Base-by-base conservation (phyloP, 2,113 vertebrate genomes). In the Platysteira castanea region DNA sequence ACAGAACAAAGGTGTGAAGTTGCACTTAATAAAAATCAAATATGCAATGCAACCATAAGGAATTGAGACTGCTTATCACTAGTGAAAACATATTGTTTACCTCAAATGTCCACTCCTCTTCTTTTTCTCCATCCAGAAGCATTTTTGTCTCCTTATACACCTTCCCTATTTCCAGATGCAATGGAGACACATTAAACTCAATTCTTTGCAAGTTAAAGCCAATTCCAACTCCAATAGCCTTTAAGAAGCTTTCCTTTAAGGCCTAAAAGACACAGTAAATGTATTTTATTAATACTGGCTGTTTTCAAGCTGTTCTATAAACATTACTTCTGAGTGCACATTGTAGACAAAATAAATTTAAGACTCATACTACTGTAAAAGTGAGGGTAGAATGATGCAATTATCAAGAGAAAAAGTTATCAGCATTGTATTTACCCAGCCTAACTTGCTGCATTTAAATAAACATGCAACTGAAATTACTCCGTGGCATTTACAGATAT, bases 211-310 rank as follows among this genome's bases (percentile, higher is more conserved):
- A 98, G 89, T 99, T 98, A 96, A 99, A 99, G 87, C 98, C 98
- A 84, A 99, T 97, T 84, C 99, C 99, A 22, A 99, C 98, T 85
- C 99, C 99, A 64, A 99, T 95, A 59, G 99, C 99, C 96, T 99
- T 99, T 96, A 99, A 99, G 96, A 99, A 99, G 97, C 99, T 99
- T 98, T 99, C 99, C 89, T 99, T 99, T 88, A 99, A 93, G 37
- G 99, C 98, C 99, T 99, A 94, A 39, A 93, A 59, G 35, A 87
- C 57, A 96, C 7, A 97, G 49, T 47, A 56, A 90, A 87, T 7
- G 6, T 28, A 47, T 74, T 87, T 88, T 77, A 69, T 76, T 84
- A 39, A 59, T 20, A 74, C 5, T 21, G 46, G 7, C 3, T 52
- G 10, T 21, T 87, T 85, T 91, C 52, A 84, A 84, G 35, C 33